These are phyloP conservation scores for Diachasma alloeum DNA, from an alignment of 1,140 invertebrate genomes.

Conservation along the genomic window DNA sequence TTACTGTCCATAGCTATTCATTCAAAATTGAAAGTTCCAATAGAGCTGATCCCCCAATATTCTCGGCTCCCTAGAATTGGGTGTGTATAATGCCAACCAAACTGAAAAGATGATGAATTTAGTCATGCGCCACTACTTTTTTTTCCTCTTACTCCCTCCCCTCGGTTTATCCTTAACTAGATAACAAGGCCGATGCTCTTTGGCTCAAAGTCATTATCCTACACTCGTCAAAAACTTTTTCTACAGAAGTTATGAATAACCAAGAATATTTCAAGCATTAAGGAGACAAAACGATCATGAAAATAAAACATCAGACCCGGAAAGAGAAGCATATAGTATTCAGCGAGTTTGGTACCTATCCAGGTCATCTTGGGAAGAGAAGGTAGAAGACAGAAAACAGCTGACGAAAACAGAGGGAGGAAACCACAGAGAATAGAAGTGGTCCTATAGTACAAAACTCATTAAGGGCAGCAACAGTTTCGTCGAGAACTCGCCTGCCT, in stretches of 20 bases:
- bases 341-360: constrained; percentile 49
- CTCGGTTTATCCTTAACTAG: too few relatives aligned
- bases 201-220: too few relatives aligned
- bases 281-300: constrained; percentile 35
- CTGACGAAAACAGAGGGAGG: constrained; percentile 1
- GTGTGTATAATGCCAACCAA: too few relatives aligned
- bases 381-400: neutral
- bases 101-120: too few relatives aligned
- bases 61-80: too few relatives aligned
- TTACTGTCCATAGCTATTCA: neutral
- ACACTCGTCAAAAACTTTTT: neutral
- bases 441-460: constrained; percentile 38
- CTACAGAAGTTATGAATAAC: neutral
- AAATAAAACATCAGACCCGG: constrained; percentile 19
- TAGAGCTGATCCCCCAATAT: too few relatives aligned
- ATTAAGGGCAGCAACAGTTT: constrained; percentile 57
- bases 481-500: constrained; percentile 11
- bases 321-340: constrained; percentile 42
- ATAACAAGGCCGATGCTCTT: too few relatives aligned
- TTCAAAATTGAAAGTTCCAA: neutral
- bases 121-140: too few relatives aligned
- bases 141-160: too few relatives aligned
- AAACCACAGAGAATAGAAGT: neutral
- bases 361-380: constrained; percentile 52
- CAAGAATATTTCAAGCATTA: constrained; percentile 37